These are phyloP conservation scores for Patagioenas fasciata DNA, from an alignment of 2,113 vertebrate species.

Conservation along the genomic window DNA sequence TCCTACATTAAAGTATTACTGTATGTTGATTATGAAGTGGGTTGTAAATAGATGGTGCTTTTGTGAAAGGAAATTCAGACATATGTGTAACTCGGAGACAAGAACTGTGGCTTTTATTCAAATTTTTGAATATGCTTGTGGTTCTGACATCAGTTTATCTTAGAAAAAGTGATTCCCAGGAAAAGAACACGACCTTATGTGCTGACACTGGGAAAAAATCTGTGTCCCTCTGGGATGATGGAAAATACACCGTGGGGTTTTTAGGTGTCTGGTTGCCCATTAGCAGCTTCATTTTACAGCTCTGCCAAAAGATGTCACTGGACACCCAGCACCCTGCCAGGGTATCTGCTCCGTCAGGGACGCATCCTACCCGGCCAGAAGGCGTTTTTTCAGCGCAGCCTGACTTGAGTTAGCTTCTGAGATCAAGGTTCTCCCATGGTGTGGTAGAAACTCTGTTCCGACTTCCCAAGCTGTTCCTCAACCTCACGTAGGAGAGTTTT, in stretches of 20 bases:
- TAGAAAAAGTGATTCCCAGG: not conserved
- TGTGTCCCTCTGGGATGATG: fast-evolving
- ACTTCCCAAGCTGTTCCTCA: not conserved
- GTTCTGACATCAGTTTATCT: not conserved
- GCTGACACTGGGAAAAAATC: not conserved
- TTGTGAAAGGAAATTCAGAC: not conserved
- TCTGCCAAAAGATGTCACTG: constrained; percentile 9
- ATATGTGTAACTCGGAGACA: not conserved
- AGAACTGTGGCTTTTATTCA: not conserved
- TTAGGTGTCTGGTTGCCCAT: fast-evolving
- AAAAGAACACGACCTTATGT: fast-evolving
- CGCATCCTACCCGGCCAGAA: not conserved
- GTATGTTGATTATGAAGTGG: no score
- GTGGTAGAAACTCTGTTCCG: not conserved
- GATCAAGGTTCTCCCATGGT: not conserved
- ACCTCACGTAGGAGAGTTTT: not conserved
- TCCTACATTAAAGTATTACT: no score
- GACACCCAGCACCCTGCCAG: not conserved
- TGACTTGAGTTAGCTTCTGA: not conserved
- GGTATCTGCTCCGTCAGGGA: not conserved
- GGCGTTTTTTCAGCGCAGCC: not conserved
- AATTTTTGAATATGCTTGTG: not conserved
- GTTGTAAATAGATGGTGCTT: not conserved
- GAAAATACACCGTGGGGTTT: not conserved
- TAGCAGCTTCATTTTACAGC: not conserved